Conservation (phyloP, 2,888 invertebrate genomes). For the Drosophila differens region DNA sequence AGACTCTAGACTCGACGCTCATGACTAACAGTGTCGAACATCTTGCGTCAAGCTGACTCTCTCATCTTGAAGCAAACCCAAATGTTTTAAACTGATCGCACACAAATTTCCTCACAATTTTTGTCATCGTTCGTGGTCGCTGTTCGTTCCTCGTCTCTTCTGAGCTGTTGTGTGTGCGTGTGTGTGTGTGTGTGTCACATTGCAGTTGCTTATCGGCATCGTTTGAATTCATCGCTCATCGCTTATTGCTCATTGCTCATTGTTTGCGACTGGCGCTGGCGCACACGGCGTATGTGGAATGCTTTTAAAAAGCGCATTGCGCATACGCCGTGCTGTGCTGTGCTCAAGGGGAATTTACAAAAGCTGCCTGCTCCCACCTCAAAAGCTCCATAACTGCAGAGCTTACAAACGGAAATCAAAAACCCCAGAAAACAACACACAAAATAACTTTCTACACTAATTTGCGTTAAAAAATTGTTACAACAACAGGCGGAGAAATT, state of each 20-base stretch:
- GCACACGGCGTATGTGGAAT: slow-evolving; percentile 66
- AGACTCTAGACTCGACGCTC: slow-evolving; percentile 46
- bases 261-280: slow-evolving; percentile 24
- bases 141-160: slow-evolving; percentile 14
- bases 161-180: slow-evolving; percentile 24
- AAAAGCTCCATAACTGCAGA: slow-evolving; percentile 43
- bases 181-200: slow-evolving; percentile 49
- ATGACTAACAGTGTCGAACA: slow-evolving; percentile 45
- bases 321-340: slow-evolving; percentile 69
- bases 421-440: slow-evolving; percentile 26
- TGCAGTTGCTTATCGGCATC: slow-evolving; percentile 35
- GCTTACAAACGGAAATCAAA: slow-evolving; percentile 56
- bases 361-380: slow-evolving; percentile 37
- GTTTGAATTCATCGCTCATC: slow-evolving; percentile 49
- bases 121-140: slow-evolving; percentile 46
- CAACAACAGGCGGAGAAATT: slow-evolving; percentile 66
- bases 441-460: slow-evolving; percentile 72
- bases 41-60: slow-evolving; percentile 26
- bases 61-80: slow-evolving; percentile 23
- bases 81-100: slow-evolving; percentile 19
- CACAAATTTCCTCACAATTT: slow-evolving; percentile 9
- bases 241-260: slow-evolving; percentile 27
- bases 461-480: slow-evolving; percentile 59
- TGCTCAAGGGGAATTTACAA: slow-evolving; percentile 14
- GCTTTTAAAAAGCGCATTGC: slow-evolving; percentile 68